Evolutionary conservation across 1,140 invertebrate species (phyloP), one percentile per base, ranked within the genome.

Genomic region (Pteromalus puparum): DNA sequence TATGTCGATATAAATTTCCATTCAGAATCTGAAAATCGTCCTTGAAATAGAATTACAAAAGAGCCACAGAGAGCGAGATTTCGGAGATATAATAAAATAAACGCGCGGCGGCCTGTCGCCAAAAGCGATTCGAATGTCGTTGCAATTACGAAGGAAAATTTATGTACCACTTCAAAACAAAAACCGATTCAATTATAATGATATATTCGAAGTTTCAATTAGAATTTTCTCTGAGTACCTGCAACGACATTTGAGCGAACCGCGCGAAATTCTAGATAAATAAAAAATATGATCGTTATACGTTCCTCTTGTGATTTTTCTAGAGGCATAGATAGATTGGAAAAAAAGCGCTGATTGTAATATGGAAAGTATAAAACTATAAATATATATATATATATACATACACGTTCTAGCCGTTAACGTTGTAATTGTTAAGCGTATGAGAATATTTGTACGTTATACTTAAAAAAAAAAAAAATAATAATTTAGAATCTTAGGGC

Each of bases 371-470:
- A 86, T 73, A 85, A 68, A 85, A 82, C 85, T 68, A 87, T 75
- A 81, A 82, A 86, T 67, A 77, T 79, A 87, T 65, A 87, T 46
- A 85, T 53, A 79, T 85, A 78, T 83, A 86, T 48, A 85, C 79
- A 83, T 82, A 81, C 83, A 87, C 75, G 77, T 86, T 86, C 34
- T 85, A 87, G 72, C 61, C 42, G 48, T 81, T 70, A 85, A 76
- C 61, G 65, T 75, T 84, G 42, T 80, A 84, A 80, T 80, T 84
- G 83, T 87, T 89, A 88, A 83, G 77, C 73, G 72, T 82, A 80
- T 78, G 85, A 84, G 86, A 84, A 90, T 86, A 87, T 90, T 90
- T 88, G 86, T 83, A 87, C 72, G 61, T 80, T 83, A 72, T 61
- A 79, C 68, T 85, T 86, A 87, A 84, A 80, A 65, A 6, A 0